Base-by-base conservation (phyloP, 2,888 invertebrate genomes). In the Molanna angustata region DNA sequence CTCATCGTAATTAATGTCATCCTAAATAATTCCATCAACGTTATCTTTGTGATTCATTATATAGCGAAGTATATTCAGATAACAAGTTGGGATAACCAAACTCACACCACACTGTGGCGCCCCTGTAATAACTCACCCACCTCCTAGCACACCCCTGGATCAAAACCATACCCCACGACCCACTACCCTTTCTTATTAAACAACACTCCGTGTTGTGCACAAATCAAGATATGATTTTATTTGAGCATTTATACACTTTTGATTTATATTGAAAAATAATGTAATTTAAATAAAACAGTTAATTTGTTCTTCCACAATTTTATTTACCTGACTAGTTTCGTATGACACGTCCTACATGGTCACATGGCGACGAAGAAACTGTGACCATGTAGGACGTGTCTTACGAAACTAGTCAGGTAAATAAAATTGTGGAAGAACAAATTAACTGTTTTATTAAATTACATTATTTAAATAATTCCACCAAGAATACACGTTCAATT, bases 31-130 rank as follows among this genome's bases (percentile, higher is more conserved):
- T 27, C 27, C 27, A 11, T 27, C 27, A 27, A 11, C 16, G 39
- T 39, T 39, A 39, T 39, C 39, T 39, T 17, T 17, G 39, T 39
- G 17, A 39, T 39, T 39, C 18, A 11, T 39, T 39, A 17, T 39
- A 14, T 16, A 39, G 16, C 16, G 17, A 39, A 39, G 16, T 17
- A 14, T 16, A 39, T 39, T 39, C 39, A 17, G 18, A 39, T 16
- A 13, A 13, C 4, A 35, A 4, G 13, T 39, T 16, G 39, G 17
- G 39, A 18, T 9, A 39, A 3, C 39, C 14, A 16, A 39, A 39
- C 39, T 39, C 6, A 14, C 17, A 16, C n/a, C n/a, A n/a, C n/a
- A n/a, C n/a, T n/a, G 39, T 4, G 16, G 16, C 39, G 11, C 18
- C 18, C 20, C 41, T 41, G 20, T 41, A 41, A 41, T 21, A 41